Evolutionary conservation across 2,797 vertebrate species (phyloP), one percentile per base, ranked within the genome.

Genomic region (Siniperca undulata): DNA sequence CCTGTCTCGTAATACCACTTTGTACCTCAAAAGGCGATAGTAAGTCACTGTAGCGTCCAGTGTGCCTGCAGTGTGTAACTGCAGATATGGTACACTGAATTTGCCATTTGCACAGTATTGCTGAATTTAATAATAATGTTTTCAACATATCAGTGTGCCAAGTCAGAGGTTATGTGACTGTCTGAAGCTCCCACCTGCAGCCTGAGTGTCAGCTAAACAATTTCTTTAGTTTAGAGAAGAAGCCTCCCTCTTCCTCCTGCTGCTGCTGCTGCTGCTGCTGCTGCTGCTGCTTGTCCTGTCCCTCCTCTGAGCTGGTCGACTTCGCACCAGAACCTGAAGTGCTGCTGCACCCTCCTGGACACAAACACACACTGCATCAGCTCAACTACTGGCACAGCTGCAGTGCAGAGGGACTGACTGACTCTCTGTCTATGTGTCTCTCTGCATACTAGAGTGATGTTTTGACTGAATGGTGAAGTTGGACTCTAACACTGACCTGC

Each of bases 191-290:
- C 38, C 53, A 92, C 88, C 89, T 97, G 95, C 0, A 77, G 77
- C 71, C 74, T 93, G 86, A 81, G 70, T 94, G 91, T 98, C 97
- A 98, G 91, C 96, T 97, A 96, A 99, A 98, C 93, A 97, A 96
- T 95, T 96, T 98, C 97, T 98, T 98, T 93, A 99, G 95, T 96
- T 96, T 98, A 91, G 97, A 97, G 95, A 99, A 95, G 95, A 99
- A 96, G 93, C 97, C 97, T 93, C 94, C 95, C 84, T 96, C 95
- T 85, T 94, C 84, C 27, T 91, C 66, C 42, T 88, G 20, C 74
- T 88, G 50, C 76, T 88, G 89, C 92, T 95, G 27, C 27, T 27
- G 27, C 27, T n/a, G n/a, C 42, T 88, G 20, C 74, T 88, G 50
- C 27, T 30, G 27, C 65, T 87, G 40, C 76, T 89, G 89, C 92